These are phyloP conservation scores for Lathamus discolor DNA, from an alignment of 2,113 vertebrate genomes.

Conservation along the genomic window DNA sequence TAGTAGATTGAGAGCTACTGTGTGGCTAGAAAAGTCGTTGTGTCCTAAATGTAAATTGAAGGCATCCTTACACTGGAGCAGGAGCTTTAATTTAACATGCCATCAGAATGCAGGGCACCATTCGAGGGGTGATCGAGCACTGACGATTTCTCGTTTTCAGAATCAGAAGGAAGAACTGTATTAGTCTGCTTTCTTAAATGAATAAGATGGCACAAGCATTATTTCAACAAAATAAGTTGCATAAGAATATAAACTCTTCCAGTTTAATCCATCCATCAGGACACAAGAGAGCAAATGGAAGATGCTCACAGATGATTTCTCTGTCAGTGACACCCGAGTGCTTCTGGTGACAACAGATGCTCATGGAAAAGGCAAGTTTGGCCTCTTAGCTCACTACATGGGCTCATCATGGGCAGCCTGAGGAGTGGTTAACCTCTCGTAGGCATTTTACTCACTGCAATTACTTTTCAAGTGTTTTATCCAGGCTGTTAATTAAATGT, in stretches of 20 bases:
- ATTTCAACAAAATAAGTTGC: not conserved
- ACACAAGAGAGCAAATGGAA: not conserved
- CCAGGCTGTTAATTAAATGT: not conserved
- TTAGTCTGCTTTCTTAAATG: not conserved
- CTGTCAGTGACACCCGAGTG: not conserved
- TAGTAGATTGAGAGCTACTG: not conserved
- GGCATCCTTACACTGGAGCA: not conserved
- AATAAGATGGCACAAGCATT: not conserved
- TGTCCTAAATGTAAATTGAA: not conserved
- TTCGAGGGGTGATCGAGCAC: not conserved
- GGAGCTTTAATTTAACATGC: not conserved
- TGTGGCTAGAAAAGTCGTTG: not conserved
- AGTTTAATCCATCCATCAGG: not conserved
- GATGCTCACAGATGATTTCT: not conserved
- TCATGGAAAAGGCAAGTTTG: not conserved
- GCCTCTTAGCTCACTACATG: not conserved
- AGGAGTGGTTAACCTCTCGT: accelerated
- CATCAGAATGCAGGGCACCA: not conserved
- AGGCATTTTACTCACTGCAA: not conserved
- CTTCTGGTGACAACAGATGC: not conserved
- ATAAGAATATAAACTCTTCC: not conserved
- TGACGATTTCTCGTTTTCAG: not conserved
- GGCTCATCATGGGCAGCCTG: not conserved
- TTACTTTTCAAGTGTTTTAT: not conserved
- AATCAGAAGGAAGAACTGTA: not conserved